phyloP scores from a whole-genome alignment of 2,888 invertebrate genomes.

The Parnassius glacialis region DNA sequence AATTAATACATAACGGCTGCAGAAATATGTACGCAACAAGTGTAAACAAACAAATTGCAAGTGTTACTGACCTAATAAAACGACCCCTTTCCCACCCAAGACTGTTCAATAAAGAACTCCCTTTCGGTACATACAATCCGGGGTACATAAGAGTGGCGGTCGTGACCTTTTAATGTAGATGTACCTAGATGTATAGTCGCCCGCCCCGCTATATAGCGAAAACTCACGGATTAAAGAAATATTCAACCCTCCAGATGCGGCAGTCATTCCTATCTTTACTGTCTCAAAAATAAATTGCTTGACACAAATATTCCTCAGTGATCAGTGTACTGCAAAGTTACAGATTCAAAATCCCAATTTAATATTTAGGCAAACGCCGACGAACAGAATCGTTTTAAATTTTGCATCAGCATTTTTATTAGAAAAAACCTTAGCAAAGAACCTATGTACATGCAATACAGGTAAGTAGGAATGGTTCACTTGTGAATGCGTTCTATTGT shows the following conservation, averaged over 20 bases:
- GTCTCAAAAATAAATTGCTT: neutral
- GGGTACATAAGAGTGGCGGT: constrained; percentile 70
- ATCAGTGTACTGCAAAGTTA: too few species aligned
- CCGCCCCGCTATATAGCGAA: constrained; percentile 51
- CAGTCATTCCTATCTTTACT: constrained; percentile 22
- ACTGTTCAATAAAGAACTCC: constrained; percentile 78
- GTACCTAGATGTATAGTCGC: constrained; percentile 55
- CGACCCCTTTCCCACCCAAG: constrained; percentile 74
- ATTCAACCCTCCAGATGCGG: constrained; percentile 45
- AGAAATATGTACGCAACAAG: constrained; percentile 41
- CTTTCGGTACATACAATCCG: constrained; percentile 67
- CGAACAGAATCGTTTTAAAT: too few species aligned
- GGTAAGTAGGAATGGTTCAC: too few species aligned
- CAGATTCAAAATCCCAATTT: too few species aligned
- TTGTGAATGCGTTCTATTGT: too few species aligned
- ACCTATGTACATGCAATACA: too few species aligned
- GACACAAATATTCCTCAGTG: too few species aligned
- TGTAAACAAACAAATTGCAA: constrained; percentile 68
- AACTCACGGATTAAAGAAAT: constrained; percentile 53
- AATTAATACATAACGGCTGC: constrained; percentile 33
- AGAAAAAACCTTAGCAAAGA: too few species aligned
- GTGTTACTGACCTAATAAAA: constrained; percentile 79
- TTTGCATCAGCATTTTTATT: too few species aligned
- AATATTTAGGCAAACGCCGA: too few species aligned
- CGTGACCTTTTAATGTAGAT: constrained; percentile 71